These are phyloP conservation scores for Agrotis exclamationis DNA, from an alignment of 2,888 invertebrate genomes.

Conservation along the genomic window DNA sequence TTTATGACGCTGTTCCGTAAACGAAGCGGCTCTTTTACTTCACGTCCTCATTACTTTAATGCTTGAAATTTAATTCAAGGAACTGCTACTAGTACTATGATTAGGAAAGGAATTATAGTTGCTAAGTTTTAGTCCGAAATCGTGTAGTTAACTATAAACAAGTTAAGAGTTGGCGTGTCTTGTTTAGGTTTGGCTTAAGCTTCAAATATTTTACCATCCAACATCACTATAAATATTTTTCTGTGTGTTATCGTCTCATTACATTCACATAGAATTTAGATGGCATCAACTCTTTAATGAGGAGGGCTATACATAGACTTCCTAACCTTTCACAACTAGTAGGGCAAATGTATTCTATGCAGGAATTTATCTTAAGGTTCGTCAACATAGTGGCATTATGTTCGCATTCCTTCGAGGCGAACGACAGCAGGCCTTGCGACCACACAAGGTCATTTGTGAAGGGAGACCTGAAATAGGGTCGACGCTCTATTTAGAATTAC, in stretches of 20 bases:
- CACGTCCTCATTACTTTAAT: background rate
- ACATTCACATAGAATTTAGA: background rate
- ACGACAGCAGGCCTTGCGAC: slow-evolving; percentile 83
- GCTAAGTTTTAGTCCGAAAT: background rate
- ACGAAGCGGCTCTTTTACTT: background rate
- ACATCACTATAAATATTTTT: background rate
- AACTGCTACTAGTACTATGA: background rate
- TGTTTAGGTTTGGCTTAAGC: background rate
- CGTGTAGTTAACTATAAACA: background rate
- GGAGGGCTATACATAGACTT: slow-evolving; percentile 6
- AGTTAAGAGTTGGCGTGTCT: background rate
- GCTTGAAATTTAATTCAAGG: background rate
- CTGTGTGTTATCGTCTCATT: background rate
- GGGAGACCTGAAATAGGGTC: slow-evolving; percentile 76
- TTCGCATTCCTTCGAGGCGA: slow-evolving; percentile 86
- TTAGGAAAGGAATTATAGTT: background rate
- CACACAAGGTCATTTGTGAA: slow-evolving; percentile 88
- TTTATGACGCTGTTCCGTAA: slow-evolving; percentile 11
- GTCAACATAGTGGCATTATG: slow-evolving; percentile 83
- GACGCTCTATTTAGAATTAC: slow-evolving; percentile 68
- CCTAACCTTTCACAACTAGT: slow-evolving; percentile 32
- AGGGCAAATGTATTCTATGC: slow-evolving; percentile 60
- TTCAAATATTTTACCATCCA: too few species aligned
- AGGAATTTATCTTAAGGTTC: slow-evolving; percentile 72
- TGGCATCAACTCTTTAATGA: background rate